Base-by-base conservation (phyloP, 2,888 invertebrate species). In the Leptura quadrifasciata region DNA sequence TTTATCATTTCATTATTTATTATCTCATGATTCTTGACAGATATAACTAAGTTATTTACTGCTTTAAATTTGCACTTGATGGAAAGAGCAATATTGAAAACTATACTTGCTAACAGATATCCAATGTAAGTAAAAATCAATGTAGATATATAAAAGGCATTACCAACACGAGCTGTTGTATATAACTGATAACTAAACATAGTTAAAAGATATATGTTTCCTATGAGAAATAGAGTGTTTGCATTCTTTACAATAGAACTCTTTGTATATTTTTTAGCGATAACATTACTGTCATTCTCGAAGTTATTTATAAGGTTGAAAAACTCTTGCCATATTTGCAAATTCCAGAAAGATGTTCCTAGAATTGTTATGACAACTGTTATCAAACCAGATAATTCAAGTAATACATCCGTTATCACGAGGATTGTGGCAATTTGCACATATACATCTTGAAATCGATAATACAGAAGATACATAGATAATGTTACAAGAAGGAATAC, bases 331-430 rank as follows among this genome's bases (percentile, higher is more conserved):
- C 39, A 64, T 20, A 20, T 6, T 1, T 64, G 8, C 47, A 64
- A 10, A 20, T 64, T 64, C 64, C 64, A 64, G 18, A 64, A 64
- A 6, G 64, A 39, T 8, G 20, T 4, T 21, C 64, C 64, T 12
- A 39, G 17, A 21, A 47, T 20, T 5, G 47, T 47, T 64, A 64
- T 3, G 0, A n/a, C 17, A 1, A 17, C 2, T 9, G 9, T 8
- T 18, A 17, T 9, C 9, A 55, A n/a, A 20, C 55, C 55, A 18
- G 55, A 17, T 55, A 55, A 20, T 20, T 55, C 55, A 12, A 17
- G 20, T 17, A 17, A 55, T 18, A 17, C 17, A 18, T 20, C 55
- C 9, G 18, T 8, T 15, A 55, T 18, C 1, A 17, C 2, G 10
- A 55, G 55, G 2, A 55, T 18, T 20, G 17, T 18, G 18, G 55